phyloP scores from a whole-genome alignment of 2,888 invertebrate genomes.

The Lasioglossum vierecki region DNA sequence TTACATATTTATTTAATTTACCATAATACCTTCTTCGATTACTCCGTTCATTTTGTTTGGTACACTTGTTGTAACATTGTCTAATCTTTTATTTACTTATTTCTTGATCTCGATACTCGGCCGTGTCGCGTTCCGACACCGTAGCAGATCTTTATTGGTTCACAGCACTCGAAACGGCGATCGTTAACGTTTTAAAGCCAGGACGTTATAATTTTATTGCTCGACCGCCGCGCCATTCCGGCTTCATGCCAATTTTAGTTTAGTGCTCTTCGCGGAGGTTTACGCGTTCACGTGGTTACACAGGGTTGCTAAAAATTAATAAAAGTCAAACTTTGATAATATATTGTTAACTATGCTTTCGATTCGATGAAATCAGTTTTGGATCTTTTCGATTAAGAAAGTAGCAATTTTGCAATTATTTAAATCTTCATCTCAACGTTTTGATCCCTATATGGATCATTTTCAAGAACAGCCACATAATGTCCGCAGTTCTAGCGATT shows the following conservation, averaged over 20 bases:
- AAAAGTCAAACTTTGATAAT: background rate
- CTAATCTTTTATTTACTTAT: background rate
- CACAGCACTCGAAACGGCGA: background rate
- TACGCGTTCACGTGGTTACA: background rate
- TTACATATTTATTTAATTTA: background rate
- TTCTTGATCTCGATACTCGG: background rate
- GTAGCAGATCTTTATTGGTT: background rate
- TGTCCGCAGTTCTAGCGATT: background rate
- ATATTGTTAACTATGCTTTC: too few species aligned
- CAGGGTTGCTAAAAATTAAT: background rate
- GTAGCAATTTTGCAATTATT: too few species aligned
- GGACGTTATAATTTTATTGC: background rate
- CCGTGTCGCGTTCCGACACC: background rate
- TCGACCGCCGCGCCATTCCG: background rate
- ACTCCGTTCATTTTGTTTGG: background rate
- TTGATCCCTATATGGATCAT: too few species aligned
- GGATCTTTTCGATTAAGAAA: too few species aligned
- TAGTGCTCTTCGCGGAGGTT: background rate
- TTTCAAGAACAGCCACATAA: background rate
- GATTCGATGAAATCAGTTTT: too few species aligned
- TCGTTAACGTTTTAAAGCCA: constrained; percentile 3
- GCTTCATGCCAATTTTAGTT: background rate
- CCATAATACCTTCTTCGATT: background rate
- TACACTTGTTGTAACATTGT: background rate
- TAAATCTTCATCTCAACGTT: too few species aligned